Percentiles rank a stretch among this genome's conserved stretches.
phyloP scores from a whole-genome alignment of 2,888 invertebrate species.

The Fissipunctia ypsillon region DNA sequence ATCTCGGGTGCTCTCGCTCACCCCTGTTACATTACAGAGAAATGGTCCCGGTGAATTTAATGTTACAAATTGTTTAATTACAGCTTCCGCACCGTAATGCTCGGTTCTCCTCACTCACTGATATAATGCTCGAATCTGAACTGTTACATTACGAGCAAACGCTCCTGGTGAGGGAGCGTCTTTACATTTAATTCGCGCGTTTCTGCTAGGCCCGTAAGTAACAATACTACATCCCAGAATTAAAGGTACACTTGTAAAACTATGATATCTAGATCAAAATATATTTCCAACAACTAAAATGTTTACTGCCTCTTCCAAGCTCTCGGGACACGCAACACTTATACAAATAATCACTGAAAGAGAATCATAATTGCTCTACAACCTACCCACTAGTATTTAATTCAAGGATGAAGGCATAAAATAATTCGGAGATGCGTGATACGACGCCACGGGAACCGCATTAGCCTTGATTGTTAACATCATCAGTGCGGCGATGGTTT shows the following conservation, averaged over 20 bases:
- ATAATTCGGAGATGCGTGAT: conserved; percentile 63
- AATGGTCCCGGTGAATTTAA: too few relatives aligned
- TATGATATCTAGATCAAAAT: too few relatives aligned
- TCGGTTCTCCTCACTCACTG: background rate
- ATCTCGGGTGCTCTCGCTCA: background rate
- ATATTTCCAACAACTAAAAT: too few relatives aligned
- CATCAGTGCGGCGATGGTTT: conserved; percentile 60
- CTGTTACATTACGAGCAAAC: background rate
- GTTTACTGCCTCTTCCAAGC: background rate
- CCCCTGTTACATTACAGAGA: background rate
- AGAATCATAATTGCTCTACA: conserved; percentile 36
- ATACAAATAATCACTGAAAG: conserved; percentile 21
- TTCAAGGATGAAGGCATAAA: conserved; percentile 47
- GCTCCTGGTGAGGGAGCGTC: background rate
- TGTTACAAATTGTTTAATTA: background rate
- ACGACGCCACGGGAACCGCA: conserved; percentile 47
- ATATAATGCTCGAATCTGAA: background rate
- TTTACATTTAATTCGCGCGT: background rate
- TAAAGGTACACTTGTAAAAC: too few relatives aligned
- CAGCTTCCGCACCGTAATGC: background rate
- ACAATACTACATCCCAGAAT: too few relatives aligned
- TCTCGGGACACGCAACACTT: background rate
- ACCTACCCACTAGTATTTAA: conserved; percentile 50
- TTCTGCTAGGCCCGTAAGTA: too few relatives aligned
- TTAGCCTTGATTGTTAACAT: conserved; percentile 69